Evolutionary conservation across 1,140 invertebrate genomes (phyloP).

Genomic region (Ooceraea biroi): DNA sequence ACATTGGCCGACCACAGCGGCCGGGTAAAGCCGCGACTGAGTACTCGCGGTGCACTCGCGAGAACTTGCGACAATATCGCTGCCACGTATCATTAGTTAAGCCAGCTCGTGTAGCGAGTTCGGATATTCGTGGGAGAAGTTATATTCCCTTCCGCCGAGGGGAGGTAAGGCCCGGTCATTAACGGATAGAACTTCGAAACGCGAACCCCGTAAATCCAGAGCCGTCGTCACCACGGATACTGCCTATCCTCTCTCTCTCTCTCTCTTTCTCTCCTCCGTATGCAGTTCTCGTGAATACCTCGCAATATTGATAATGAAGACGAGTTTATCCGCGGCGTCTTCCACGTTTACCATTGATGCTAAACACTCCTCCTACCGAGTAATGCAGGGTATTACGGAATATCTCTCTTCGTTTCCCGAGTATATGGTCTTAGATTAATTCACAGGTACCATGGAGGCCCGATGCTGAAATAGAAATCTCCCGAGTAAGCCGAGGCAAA

Average conservation of each 20-base stretch:
- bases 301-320: constrained; percentile 56
- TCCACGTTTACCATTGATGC: constrained; percentile 39
- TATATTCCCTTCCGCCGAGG: constrained; percentile 8
- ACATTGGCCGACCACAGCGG: constrained; percentile 10
- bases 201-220: constrained; percentile 46
- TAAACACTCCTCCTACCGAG: constrained; percentile 30
- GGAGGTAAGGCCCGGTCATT: constrained; percentile 43
- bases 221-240: constrained; percentile 7
- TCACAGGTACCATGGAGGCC: not conserved
- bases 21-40: not conserved
- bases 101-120: constrained; percentile 29
- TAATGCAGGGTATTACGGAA: constrained; percentile 45
- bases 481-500: not conserved
- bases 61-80: constrained; percentile 53
- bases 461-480: constrained; percentile 13
- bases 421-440: constrained; percentile 25
- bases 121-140: constrained; percentile 47
- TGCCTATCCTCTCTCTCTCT: too few relatives aligned
- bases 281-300: constrained; percentile 31
- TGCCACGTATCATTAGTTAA: constrained; percentile 47
- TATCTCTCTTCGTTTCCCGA: not conserved
- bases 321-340: constrained; percentile 37
- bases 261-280: not conserved
- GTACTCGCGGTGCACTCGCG: not conserved
- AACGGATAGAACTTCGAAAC: constrained; percentile 57